Evolutionary conservation across 2,797 vertebrate genomes (phyloP).

Genomic region (Margarornis squamiger): DNA sequence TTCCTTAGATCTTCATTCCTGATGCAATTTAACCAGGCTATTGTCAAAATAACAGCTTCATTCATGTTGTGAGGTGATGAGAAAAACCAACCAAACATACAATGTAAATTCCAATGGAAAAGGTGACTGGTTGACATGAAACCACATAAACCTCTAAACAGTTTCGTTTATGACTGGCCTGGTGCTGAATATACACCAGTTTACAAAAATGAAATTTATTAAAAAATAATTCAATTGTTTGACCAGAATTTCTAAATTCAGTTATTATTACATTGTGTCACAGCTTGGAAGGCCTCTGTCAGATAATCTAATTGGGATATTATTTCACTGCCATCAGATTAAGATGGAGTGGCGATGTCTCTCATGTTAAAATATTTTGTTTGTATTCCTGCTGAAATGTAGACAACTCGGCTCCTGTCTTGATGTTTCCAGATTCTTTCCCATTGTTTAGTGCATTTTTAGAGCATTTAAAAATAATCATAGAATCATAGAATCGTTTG

Average conservation of each 20-base stretch:
- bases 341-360: background rate
- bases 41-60: background rate
- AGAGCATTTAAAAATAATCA: background rate
- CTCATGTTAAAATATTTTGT: background rate
- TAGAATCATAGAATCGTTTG: background rate
- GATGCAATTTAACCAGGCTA: background rate
- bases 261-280: background rate
- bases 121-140: background rate
- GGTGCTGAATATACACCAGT: background rate
- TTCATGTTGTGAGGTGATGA: background rate
- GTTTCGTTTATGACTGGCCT: background rate
- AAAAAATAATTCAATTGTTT: background rate
- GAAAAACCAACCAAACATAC: background rate
- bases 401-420: background rate
- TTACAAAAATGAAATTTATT: background rate
- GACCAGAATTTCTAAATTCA: background rate
- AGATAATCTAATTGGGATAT: background rate
- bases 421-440: background rate
- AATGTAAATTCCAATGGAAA: background rate
- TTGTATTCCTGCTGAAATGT: background rate
- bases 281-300: background rate
- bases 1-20: background rate
- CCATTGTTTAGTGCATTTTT: background rate
- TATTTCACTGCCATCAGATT: background rate
- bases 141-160: background rate